phyloP scores from a whole-genome alignment of 2,888 invertebrate genomes.

The Poecilus cupreus region DNA sequence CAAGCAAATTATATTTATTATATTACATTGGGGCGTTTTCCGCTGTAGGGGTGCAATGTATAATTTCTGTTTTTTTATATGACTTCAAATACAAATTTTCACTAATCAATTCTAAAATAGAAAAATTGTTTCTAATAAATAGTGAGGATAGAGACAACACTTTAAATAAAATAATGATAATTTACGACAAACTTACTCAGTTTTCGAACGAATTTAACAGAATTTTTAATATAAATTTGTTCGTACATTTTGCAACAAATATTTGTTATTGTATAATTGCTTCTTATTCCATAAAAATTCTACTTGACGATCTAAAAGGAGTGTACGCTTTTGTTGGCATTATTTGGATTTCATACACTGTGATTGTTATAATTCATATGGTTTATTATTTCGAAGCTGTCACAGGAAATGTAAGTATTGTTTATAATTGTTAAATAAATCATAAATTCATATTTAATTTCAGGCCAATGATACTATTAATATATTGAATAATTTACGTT shows the following conservation, averaged over 20 bases:
- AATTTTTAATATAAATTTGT: background rate
- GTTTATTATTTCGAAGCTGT: background rate
- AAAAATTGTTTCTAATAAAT: background rate
- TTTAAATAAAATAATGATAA: background rate
- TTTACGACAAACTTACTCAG: background rate
- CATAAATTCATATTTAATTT: background rate
- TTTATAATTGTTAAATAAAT: background rate
- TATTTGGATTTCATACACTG: background rate
- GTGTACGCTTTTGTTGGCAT: background rate
- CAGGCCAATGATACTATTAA: constrained; percentile 17
- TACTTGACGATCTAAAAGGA: background rate
- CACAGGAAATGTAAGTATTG: background rate
- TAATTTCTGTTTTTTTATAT: no score
- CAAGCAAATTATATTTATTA: background rate
- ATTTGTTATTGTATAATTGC: background rate
- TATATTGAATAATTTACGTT: constrained; percentile 23
- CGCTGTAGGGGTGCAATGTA: no score
- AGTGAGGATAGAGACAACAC: background rate
- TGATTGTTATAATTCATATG: background rate
- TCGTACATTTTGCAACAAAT: background rate
- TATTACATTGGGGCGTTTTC: background rate
- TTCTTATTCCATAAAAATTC: background rate
- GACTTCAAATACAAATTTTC: background rate
- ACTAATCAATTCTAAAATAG: background rate
- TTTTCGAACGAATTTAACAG: background rate